Conservation (phyloP, 2,797 vertebrate species). For the Alfaro cultratus region DNA sequence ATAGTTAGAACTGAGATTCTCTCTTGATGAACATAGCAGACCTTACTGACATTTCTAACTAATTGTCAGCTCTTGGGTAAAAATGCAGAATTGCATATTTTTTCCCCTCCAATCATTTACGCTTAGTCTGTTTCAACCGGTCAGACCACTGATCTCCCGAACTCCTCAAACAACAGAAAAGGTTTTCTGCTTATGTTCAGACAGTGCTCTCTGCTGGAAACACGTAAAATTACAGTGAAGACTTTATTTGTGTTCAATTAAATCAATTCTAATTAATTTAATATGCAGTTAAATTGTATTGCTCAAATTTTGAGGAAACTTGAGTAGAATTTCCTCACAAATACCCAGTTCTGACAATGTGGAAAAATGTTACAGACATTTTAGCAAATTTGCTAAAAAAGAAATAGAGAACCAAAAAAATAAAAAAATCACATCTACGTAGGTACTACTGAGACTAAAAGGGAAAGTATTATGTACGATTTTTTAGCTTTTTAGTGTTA, state of each 20-base stretch:
- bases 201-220: not conserved
- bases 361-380: not conserved
- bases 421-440: no score
- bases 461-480: no score
- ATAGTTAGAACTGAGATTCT: not conserved
- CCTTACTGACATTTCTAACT: not conserved
- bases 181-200: not conserved
- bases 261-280: not conserved
- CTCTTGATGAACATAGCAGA: not conserved
- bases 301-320: no score
- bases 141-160: not conserved
- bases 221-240: not conserved
- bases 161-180: not conserved
- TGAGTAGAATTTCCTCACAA: not conserved
- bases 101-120: not conserved
- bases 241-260: not conserved
- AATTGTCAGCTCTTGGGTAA: not conserved
- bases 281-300: no score
- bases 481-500: no score
- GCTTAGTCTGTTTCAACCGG: not conserved
- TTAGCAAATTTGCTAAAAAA: not conserved
- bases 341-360: not conserved
- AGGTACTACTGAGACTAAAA: no score
- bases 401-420: not conserved
- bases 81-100: not conserved